These are phyloP conservation scores for Pocillopora grandis DNA, from an alignment of 92 coral and sea anemone genomes.

Conservation along the genomic window DNA sequence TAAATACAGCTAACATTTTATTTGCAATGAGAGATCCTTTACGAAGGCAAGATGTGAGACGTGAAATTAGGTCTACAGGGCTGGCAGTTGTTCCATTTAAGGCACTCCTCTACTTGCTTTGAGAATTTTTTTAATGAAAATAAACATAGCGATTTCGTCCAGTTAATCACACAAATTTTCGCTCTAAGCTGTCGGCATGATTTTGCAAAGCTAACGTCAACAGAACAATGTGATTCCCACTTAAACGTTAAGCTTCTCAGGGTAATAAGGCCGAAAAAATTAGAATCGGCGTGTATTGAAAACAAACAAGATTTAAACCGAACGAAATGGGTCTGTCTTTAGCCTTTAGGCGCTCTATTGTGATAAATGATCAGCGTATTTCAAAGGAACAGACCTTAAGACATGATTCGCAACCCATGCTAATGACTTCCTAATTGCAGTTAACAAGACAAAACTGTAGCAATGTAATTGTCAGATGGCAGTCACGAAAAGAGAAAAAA, in stretches of 20 bases:
- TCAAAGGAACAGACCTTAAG: not conserved
- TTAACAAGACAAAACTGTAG: not conserved
- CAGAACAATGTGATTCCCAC: not conserved
- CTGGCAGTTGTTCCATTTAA: too few relatives aligned
- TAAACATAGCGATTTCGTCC: too few relatives aligned
- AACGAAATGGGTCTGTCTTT: not conserved
- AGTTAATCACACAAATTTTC: not conserved
- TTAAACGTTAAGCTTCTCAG: not conserved
- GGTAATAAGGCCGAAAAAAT: not conserved
- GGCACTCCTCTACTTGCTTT: too few relatives aligned
- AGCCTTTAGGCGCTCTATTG: not conserved
- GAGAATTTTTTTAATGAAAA: too few relatives aligned
- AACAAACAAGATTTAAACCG: not conserved
- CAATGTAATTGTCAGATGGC: not conserved
- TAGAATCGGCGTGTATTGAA: not conserved
- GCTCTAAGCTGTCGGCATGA: not conserved
- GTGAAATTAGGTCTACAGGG: too few relatives aligned
- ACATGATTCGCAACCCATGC: not conserved
- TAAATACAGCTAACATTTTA: too few relatives aligned
- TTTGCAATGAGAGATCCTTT: too few relatives aligned
- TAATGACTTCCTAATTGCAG: not conserved
- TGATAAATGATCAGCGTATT: not conserved
- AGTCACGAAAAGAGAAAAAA: not conserved
- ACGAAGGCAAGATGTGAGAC: not conserved
- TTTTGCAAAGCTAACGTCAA: not conserved